Base-by-base conservation (phyloP, 2,888 invertebrate genomes). In the Eupeodes luniger region DNA sequence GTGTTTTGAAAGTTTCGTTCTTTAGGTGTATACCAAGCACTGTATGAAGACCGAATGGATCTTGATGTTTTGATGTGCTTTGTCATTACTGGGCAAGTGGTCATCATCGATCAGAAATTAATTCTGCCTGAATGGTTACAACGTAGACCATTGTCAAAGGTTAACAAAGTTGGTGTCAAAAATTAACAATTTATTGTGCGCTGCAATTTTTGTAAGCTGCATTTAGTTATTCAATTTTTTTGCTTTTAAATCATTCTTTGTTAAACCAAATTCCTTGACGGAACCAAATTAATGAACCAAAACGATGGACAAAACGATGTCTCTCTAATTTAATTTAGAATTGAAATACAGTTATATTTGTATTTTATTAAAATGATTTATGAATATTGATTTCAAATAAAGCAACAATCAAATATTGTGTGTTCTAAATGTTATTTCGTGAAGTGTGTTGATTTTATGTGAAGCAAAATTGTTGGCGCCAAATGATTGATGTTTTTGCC, bases 1-100 rank as follows among this genome's bases (percentile, higher is more conserved):
- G 55, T 55, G 55, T 55, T 55, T 55, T 55, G 55, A 55, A 55
- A 55, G 55, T 55, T 55, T 55, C 55, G 55, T 55, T 55, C 55
- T 55, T 55, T 55, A 55, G 55, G 55, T 55, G 55, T 55, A 55
- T 55, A 55, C 55, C 55, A 55, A 55, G 55, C 55, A 55, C 55
- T 55, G 55, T 55, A 55, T 55, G 55, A 55, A 55, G 55, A 55
- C 55, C 55, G 55, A 55, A 55, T 55, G 55, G 55, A 55, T 55
- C 55, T 55, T 55, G 55, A 55, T 55, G 55, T 55, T 55, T 55
- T 55, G 55, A 55, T 55, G 55, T 55, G 19, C 19, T 19, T 19
- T 19, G 49, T 49, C 10, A 49, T 49, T 49, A 49, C 49, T 49
- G 49, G 49, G 49, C 49, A 49, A 49, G 49, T 49, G 49, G 49